Percentiles rank a stretch among this genome's conserved stretches.
Evolutionary conservation across 2,797 vertebrate genomes (phyloP).

Genomic region (Phoxinus dragarum): DNA sequence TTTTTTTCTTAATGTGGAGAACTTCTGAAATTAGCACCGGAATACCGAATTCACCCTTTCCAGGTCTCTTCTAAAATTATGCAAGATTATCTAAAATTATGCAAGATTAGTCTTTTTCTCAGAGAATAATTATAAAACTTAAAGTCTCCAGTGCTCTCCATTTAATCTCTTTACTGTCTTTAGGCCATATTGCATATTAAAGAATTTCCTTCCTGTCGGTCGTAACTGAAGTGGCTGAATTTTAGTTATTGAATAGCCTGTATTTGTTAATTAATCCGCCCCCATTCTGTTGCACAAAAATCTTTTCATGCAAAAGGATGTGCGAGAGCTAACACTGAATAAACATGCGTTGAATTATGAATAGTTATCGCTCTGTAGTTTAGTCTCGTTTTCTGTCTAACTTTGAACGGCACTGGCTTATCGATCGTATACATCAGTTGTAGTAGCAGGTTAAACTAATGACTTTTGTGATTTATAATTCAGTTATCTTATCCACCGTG

Average conservation of each 20-base stretch:
- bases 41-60: not conserved
- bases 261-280: conserved; percentile 13
- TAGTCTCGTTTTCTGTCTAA: not conserved
- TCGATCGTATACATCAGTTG: conserved; percentile 14
- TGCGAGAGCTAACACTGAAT: not conserved
- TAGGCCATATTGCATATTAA: not conserved
- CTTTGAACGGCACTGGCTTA: conserved; percentile 40
- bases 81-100: not conserved
- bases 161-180: not conserved
- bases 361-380: not conserved
- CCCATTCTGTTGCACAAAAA: conserved; percentile 23
- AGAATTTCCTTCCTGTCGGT: conserved; percentile 1
- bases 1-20: no score
- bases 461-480: conserved; percentile 58
- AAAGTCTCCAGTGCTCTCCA: not conserved
- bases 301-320: conserved; percentile 2
- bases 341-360: not conserved
- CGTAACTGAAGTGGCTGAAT: not conserved
- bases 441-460: conserved; percentile 49
- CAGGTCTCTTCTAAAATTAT: not conserved
- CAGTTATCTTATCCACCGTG: conserved; percentile 47
- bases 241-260: conserved; percentile 27
- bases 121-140: not conserved
- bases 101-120: not conserved
- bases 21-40: not conserved